Evolutionary conservation across 92 coral and sea anemone species (phyloP).

Genomic region (Scolanthus callimorphus): DNA sequence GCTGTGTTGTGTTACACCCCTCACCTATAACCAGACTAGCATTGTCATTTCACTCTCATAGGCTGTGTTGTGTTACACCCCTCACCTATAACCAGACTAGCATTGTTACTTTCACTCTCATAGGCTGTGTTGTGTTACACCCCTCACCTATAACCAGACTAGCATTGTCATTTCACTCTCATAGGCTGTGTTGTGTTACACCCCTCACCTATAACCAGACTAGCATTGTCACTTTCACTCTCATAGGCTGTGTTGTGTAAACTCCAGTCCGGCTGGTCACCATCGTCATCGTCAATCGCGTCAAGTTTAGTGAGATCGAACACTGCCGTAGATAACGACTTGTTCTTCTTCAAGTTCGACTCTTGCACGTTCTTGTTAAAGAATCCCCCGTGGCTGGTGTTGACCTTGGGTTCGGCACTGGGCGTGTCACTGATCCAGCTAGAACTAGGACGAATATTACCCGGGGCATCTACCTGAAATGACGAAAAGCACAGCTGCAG

Average conservation of each 20-base stretch:
- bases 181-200: too few relatives aligned
- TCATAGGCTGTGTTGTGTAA: conserved; percentile 68
- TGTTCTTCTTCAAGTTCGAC: conserved; percentile 76
- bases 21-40: too few relatives aligned
- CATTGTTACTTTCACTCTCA: too few relatives aligned
- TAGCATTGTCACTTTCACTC: conserved; percentile 61
- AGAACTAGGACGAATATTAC: conserved; percentile 6
- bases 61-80: too few relatives aligned
- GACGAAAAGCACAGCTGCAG: background rate
- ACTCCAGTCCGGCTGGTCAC: conserved; percentile 26
- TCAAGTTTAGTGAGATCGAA: conserved; percentile 77
- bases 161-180: too few relatives aligned
- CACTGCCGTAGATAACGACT: conserved; percentile 81
- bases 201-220: too few relatives aligned
- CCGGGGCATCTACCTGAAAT: conserved; percentile 8
- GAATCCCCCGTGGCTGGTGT: conserved; percentile 11
- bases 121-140: too few relatives aligned
- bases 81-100: too few relatives aligned
- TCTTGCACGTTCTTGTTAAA: conserved; percentile 19
- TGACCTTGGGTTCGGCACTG: conserved; percentile 1
- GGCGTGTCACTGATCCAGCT: conserved; percentile 10
- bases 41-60: too few relatives aligned
- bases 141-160: too few relatives aligned
- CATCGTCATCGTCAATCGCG: conserved; percentile 50
- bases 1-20: too few relatives aligned